Conservation (phyloP, 2,888 invertebrate genomes). For the Andricus curvator region DNA sequence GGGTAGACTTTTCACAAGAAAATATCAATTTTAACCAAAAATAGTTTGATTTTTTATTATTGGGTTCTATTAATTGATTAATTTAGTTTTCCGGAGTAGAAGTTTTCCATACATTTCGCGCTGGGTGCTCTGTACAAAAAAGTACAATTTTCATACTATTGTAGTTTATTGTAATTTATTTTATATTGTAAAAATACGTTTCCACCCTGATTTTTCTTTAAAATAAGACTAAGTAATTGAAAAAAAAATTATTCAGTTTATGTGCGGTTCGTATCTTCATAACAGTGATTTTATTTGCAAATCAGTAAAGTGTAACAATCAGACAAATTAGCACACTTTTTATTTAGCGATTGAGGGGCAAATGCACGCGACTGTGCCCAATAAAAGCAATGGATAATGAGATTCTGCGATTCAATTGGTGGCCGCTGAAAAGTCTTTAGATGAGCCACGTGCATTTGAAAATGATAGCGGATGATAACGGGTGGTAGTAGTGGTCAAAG, state of each 20-base stretch:
- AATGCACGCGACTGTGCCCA: slow-evolving; percentile 36
- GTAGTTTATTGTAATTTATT: too few relatives aligned
- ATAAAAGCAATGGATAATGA: slow-evolving; percentile 24
- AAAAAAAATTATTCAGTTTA: not conserved
- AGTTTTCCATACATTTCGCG: too few relatives aligned
- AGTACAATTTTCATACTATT: too few relatives aligned
- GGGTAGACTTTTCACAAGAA: too few relatives aligned
- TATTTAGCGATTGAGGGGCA: slow-evolving; percentile 2
- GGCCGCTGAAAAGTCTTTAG: slow-evolving; percentile 34
- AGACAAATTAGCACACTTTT: slow-evolving; percentile 21
- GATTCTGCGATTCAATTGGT: slow-evolving; percentile 20
- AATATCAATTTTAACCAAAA: too few relatives aligned
- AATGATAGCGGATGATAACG: slow-evolving; percentile 55
- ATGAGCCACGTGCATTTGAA: slow-evolving; percentile 55
- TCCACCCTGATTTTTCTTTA: too few relatives aligned
- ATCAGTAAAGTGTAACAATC: slow-evolving; percentile 28
- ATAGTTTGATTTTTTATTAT: too few relatives aligned
- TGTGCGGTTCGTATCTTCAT: not conserved
- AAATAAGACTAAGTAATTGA: not conserved
- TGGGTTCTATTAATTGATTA: too few relatives aligned
- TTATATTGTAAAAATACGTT: too few relatives aligned
- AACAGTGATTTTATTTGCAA: slow-evolving; percentile 1
- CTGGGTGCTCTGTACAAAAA: too few relatives aligned
- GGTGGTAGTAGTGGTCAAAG: slow-evolving; percentile 53
- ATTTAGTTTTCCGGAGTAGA: too few relatives aligned